Base-by-base conservation (phyloP, 2,797 vertebrate species). In the Rhabdomys pumilio region DNA sequence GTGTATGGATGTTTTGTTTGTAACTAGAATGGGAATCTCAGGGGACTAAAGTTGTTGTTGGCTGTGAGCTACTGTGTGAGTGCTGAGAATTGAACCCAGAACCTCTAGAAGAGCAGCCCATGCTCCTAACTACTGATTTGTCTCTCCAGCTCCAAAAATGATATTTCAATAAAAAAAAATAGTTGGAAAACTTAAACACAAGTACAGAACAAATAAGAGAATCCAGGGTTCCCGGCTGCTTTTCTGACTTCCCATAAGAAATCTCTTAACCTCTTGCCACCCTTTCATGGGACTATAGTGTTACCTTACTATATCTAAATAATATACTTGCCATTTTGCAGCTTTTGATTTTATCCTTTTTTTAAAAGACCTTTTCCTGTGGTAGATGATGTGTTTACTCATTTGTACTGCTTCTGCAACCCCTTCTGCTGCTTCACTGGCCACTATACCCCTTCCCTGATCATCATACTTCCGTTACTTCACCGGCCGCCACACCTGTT, bases 321-420 rank as follows among this genome's bases (percentile, higher is more conserved):
- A 20, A 44, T 83, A 50, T 50, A n/a, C 75, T 15, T 1, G 12
- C 13, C 81, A 22, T 44, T 65, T 76, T 95, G 41, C n/a, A 44
- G 22, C n/a, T 94, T 94, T 91, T 83, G 50, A 38, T 87, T 57
- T 76, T 85, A 59, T 76, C n/a, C 15, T 59, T 72, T 67, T 65
- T 44, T 63, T 76, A 57, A 38, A 38, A 38, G 79, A 63, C 50
- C 75, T 93, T 75, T 89, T 81, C 44, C 61, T 75, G 3, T 86
- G 50, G 41, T 57, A 44, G 65, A 38, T 53, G n/a, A 83, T 20
- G 19, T 38, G 34, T 72, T 65, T 55, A 17, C 47, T 92, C 38
- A 50, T 17, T 14, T 86, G 15, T 15, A 29, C 19, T 41, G 8
- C 12, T 65, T 3, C 34, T 2, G 1, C 12, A 2, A 10, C 15